phyloP scores from a whole-genome alignment of 2,113 vertebrate species.

The Passer domesticus region DNA sequence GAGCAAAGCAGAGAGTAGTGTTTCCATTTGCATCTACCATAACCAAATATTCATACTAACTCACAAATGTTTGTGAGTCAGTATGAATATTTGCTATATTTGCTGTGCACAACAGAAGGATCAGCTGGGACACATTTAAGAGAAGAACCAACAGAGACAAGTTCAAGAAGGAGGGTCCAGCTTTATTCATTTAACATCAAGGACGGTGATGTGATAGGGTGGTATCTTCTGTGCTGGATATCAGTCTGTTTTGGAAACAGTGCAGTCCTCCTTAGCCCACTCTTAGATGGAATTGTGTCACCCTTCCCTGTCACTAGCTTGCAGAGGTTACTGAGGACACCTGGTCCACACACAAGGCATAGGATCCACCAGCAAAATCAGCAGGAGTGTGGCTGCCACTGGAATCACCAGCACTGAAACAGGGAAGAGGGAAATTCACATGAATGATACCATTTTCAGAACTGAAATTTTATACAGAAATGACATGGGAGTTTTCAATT shows the following conservation, averaged over 20 bases:
- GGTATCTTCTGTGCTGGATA: neutral
- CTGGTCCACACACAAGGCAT: neutral
- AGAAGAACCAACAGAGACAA: neutral
- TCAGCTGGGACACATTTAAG: neutral
- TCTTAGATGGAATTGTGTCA: rapidly evolving
- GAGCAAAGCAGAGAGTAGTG: neutral
- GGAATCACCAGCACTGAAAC: neutral
- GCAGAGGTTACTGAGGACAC: neutral
- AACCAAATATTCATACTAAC: too few relatives aligned
- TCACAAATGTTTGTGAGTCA: too few relatives aligned
- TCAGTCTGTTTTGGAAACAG: neutral
- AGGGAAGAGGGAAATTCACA: neutral
- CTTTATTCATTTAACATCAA: neutral
- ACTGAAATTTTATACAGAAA: neutral
- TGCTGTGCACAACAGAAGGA: neutral
- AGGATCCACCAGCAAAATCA: neutral
- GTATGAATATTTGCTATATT: neutral
- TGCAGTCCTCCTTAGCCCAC: neutral
- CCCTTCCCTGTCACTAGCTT: neutral
- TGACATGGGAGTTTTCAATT: neutral
- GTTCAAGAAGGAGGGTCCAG: neutral
- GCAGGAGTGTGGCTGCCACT: neutral
- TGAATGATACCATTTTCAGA: neutral
- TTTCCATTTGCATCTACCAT: neutral
- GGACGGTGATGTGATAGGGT: neutral